Evolutionary conservation across 2,113 vertebrate genomes (phyloP).

Genomic region (Raphicerus campestris): DNA sequence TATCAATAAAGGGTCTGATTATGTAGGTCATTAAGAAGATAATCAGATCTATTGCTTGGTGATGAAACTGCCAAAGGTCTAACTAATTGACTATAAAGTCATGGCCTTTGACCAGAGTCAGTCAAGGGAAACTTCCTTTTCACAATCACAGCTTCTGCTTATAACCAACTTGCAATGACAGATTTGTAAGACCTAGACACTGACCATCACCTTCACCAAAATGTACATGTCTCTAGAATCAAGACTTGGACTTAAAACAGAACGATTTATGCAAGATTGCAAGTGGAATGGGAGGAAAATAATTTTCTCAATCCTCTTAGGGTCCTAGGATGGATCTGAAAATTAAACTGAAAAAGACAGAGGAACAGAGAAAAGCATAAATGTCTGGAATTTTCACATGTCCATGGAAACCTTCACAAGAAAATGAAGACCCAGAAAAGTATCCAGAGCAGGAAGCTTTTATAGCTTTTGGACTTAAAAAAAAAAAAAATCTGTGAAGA

Average conservation of each 20-base stretch:
- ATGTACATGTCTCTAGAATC: neutral
- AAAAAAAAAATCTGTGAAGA: neutral
- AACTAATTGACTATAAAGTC: slow-evolving; percentile 43
- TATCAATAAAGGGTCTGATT: slow-evolving; percentile 49
- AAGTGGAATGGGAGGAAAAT: neutral
- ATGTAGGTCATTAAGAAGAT: slow-evolving; percentile 22
- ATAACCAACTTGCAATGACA: neutral
- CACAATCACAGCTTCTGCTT: neutral
- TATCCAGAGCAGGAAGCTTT: neutral
- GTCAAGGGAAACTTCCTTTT: slow-evolving; percentile 26
- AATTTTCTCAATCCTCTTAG: neutral
- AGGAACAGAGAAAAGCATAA: neutral
- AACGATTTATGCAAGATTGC: neutral
- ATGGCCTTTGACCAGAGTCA: slow-evolving; percentile 60
- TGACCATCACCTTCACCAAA: neutral
- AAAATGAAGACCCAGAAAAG: neutral
- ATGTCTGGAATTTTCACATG: neutral
- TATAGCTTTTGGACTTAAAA: neutral
- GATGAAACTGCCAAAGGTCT: slow-evolving; percentile 43
- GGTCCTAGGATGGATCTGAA: neutral
- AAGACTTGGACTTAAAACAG: neutral
- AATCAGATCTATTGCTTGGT: slow-evolving; percentile 45
- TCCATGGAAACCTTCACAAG: neutral
- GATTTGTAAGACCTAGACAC: neutral
- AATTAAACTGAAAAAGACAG: neutral